Base-by-base conservation (phyloP, 1,140 invertebrate genomes). In the Drosophila asahinai region DNA sequence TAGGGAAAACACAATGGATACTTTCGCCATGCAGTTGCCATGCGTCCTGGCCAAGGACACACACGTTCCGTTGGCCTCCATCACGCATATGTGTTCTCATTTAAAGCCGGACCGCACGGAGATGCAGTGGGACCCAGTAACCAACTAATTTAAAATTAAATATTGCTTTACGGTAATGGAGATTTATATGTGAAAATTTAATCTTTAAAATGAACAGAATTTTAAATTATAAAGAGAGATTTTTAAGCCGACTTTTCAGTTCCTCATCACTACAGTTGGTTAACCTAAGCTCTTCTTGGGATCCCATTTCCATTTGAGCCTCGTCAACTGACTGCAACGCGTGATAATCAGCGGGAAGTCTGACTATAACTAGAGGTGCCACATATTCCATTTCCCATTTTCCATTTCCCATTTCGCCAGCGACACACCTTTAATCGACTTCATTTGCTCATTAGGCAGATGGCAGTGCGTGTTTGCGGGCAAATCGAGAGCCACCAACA, bases 391-490 rank as follows among this genome's bases (percentile, higher is more conserved):
- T 47, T 71, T 67, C 11, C 52, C 33, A 55, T 57, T 57, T 57
- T 3, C 36, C 52, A 55, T 55, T 70, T 52, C 22, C 19, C 66
- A 45, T 65, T 71, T 55, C 33, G 15, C 42, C 42, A 38, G 27
- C 49, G 63, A 80, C 67, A 81, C 66, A 79, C 64, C 81, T 90
- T 86, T 82, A 90, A 90, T 90, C 86, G 86, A 90, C 86, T 90
- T 90, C 86, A 90, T 90, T 90, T 90, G 81, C 86, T 90, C 86
- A 90, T 90, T 90, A 90, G 79, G 81, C 77, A 79, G 81, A 90
- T 76, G 78, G 66, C 68, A 51, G 65, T 82, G 81, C 86, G 68
- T 83, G 83, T 75, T 75, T 79, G 77, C 54, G 75, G 76, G 54
- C 61, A 52, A 60, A 49, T 40, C 40, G 27, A 42, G 66, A 30